Base-by-base conservation (phyloP, 2,888 invertebrate species). In the Salticus scenicus region DNA sequence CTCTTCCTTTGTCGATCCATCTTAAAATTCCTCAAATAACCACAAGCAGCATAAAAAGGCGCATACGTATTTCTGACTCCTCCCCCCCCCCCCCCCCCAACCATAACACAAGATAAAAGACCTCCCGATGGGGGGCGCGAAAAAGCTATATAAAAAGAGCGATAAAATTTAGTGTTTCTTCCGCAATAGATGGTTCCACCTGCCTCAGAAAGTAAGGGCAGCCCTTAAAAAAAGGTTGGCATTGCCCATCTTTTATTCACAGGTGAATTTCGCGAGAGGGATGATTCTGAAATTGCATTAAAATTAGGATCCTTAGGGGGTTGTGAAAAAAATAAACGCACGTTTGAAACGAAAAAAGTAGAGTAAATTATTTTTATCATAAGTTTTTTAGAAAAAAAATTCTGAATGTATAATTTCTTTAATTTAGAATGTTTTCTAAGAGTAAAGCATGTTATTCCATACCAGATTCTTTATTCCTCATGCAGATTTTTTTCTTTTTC, bases 21-120 rank as follows among this genome's bases (percentile, higher is more conserved):
- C 74, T 74, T 80, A 80, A 80, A 80, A 80, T 80, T 80, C 80
- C 69, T n/a, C 73, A 80, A 80, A 80, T 80, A 80, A 74, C 67
- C 69, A 14, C n/a, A 51, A 66, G 33, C 30, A 67, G 30, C 33
- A 80, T 67, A 73, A 80, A 72, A 80, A 57, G 5, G 24, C 57
- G 24, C 17, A n/a, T 24, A 57, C 57, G 57, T 57, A 57, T 57
- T 57, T 4, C 57, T 37, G 37, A 37, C 37, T 37, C 37, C n/a
- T n/a, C n/a, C n/a, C n/a, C n/a, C n/a, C n/a, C n/a, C n/a, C n/a
- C 2, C 7, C 17, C n/a, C 17, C 17, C 47, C 47, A 10, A 17
- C 47, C 42, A 20, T 28, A 69, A 71, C 30, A 42, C 41, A 12
- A 71, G 64, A 69, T 41, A 64, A 63, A 64, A 41, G 41, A 20